phyloP scores from a whole-genome alignment of 2,113 vertebrate species.

The Toxostoma redivivum region DNA sequence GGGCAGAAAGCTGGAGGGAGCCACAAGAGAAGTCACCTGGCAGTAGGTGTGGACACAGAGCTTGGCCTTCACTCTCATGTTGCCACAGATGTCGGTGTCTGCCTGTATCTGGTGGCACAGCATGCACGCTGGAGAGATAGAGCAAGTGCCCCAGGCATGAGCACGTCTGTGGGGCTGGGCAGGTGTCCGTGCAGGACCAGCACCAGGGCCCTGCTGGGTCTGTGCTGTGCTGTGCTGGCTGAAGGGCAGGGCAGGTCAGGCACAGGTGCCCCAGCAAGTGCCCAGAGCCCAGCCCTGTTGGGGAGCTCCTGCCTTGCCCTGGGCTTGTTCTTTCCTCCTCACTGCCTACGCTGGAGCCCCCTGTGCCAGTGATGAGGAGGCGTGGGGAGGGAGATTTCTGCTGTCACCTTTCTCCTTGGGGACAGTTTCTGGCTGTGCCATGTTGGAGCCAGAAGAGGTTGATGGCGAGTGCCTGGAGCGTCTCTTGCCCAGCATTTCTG shows the following conservation, averaged over 20 bases:
- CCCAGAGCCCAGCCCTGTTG: background rate
- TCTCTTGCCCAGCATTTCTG: rapidly evolving
- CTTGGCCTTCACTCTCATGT: background rate
- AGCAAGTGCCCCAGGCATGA: background rate
- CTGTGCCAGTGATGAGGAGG: rapidly evolving
- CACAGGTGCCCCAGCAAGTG: background rate
- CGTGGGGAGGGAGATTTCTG: background rate
- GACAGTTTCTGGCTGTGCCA: no score
- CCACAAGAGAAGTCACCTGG: background rate
- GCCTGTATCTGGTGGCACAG: background rate
- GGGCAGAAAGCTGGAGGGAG: background rate
- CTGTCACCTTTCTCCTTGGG: background rate
- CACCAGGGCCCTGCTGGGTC: background rate
- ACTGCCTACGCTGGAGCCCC: rapidly evolving
- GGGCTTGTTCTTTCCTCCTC: rapidly evolving
- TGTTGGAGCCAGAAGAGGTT: rapidly evolving
- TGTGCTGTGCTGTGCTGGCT: rapidly evolving
- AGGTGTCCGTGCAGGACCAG: background rate
- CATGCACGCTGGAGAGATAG: background rate
- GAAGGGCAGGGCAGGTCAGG: background rate
- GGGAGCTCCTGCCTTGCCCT: background rate
- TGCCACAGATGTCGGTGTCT: rapidly evolving
- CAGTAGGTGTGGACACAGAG: background rate
- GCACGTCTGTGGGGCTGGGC: background rate
- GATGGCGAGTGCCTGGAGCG: rapidly evolving